These are phyloP conservation scores for Acrobasis consociella DNA, from an alignment of 2,888 invertebrate genomes.

Conservation along the genomic window DNA sequence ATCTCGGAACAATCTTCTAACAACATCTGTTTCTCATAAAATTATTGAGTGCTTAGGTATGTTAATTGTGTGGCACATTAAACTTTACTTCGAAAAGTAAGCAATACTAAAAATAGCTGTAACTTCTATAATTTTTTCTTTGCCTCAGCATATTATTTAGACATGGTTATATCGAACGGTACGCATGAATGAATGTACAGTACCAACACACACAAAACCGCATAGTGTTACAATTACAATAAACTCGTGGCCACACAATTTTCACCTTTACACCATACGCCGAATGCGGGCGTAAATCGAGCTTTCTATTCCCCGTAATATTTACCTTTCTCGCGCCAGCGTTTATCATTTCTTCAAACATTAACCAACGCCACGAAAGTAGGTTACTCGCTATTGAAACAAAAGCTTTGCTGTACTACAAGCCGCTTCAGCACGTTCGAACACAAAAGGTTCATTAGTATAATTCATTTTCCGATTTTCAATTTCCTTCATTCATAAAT, in stretches of 20 bases:
- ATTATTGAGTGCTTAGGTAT: too few relatives aligned
- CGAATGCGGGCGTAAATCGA: constrained; percentile 17
- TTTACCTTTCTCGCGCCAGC: constrained; percentile 60
- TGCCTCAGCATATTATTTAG: background rate
- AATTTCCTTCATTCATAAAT: constrained; percentile 36
- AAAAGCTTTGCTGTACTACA: constrained; percentile 37
- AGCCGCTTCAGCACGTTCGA: background rate
- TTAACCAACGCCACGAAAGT: constrained; percentile 48
- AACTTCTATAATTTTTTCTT: background rate
- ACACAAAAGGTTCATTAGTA: constrained; percentile 5
- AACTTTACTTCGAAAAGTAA: too few relatives aligned
- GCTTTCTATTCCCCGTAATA: constrained; percentile 31
- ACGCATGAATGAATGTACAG: constrained; percentile 5
- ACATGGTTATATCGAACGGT: constrained; percentile 1
- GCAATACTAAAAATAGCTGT: too few relatives aligned
- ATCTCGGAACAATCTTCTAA: too few relatives aligned
- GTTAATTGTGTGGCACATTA: too few relatives aligned
- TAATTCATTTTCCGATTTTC: constrained; percentile 28
- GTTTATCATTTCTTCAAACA: constrained; percentile 67
- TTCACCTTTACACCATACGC: background rate
- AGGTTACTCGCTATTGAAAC: constrained; percentile 54
- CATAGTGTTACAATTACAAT: constrained; percentile 1
- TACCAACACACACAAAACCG: background rate
- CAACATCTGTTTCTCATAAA: too few relatives aligned
- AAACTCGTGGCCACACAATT: constrained; percentile 9